These are phyloP conservation scores for Drosophila cardini DNA, from an alignment of 1,140 invertebrate species.

Conservation along the genomic window DNA sequence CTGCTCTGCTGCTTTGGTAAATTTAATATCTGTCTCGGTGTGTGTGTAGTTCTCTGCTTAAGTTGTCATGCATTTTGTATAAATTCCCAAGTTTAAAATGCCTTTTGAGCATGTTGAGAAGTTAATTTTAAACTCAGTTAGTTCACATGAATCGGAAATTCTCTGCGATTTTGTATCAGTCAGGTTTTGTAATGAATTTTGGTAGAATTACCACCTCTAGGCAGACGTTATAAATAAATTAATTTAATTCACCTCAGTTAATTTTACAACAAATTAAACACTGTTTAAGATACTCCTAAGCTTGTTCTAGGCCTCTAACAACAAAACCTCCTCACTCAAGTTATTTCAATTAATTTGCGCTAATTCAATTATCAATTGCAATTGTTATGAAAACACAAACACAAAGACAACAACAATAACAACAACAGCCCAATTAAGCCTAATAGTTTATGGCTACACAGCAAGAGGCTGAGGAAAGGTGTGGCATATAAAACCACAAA, in stretches of 20 bases:
- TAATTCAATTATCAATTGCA: slow-evolving; percentile 55
- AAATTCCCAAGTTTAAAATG: slow-evolving; percentile 55
- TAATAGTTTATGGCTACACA: slow-evolving; percentile 61
- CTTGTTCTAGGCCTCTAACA: not conserved
- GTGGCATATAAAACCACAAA: slow-evolving; percentile 49
- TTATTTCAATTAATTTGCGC: slow-evolving; percentile 63
- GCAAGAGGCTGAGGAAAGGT: not conserved
- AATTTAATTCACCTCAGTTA: no score
- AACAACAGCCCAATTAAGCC: slow-evolving; percentile 58
- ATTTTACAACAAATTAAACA: no score
- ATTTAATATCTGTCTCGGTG: not conserved
- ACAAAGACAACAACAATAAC: slow-evolving; percentile 27
- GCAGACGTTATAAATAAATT: no score
- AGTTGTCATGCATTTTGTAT: slow-evolving; percentile 58
- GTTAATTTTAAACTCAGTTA: not conserved
- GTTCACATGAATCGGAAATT: not conserved
- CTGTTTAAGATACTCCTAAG: not conserved
- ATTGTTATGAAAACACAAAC: slow-evolving; percentile 32
- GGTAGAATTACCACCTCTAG: no score
- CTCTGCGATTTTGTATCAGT: no score
- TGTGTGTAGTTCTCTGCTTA: slow-evolving; percentile 3
- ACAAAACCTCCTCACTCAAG: not conserved
- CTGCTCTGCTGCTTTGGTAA: not conserved
- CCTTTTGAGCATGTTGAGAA: slow-evolving; percentile 49
- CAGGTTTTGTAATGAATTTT: no score